These are phyloP conservation scores for Cephus runcator DNA, from an alignment of 2,888 invertebrate species.

Conservation along the genomic window DNA sequence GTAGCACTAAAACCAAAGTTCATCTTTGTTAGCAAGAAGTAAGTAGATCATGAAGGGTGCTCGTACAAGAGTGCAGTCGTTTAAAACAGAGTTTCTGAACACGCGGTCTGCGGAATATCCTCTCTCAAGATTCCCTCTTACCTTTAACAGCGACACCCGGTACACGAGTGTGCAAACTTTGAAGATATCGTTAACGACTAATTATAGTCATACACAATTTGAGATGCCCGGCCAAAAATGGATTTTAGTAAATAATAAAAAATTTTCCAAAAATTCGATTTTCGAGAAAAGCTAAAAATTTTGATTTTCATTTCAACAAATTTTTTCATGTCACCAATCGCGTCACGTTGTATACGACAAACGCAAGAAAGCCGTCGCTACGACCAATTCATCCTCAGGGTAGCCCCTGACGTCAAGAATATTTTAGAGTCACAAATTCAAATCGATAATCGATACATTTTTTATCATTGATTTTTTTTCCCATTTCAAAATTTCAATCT, in stretches of 20 bases:
- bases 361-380: no score
- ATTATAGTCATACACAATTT: slow-evolving; percentile 15
- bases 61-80: slow-evolving; percentile 40
- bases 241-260: neutral
- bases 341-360: no score
- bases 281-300: no score
- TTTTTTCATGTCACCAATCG: no score
- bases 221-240: neutral
- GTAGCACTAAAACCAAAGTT: slow-evolving; percentile 39
- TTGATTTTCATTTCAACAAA: no score
- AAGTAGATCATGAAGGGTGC: slow-evolving; percentile 38
- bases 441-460: neutral
- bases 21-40: slow-evolving; percentile 43
- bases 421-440: neutral
- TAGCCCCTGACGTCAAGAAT: no score
- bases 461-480: neutral
- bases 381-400: no score
- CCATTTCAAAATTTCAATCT: neutral
- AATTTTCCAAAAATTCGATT: no score
- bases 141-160: slow-evolving; percentile 9
- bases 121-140: neutral
- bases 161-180: slow-evolving; percentile 38
- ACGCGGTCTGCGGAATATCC: neutral
- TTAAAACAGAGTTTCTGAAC: slow-evolving; percentile 28
- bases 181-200: slow-evolving; percentile 43